These are phyloP conservation scores for Antheraea assamensis DNA, from an alignment of 2,888 invertebrate genomes.

Conservation along the genomic window DNA sequence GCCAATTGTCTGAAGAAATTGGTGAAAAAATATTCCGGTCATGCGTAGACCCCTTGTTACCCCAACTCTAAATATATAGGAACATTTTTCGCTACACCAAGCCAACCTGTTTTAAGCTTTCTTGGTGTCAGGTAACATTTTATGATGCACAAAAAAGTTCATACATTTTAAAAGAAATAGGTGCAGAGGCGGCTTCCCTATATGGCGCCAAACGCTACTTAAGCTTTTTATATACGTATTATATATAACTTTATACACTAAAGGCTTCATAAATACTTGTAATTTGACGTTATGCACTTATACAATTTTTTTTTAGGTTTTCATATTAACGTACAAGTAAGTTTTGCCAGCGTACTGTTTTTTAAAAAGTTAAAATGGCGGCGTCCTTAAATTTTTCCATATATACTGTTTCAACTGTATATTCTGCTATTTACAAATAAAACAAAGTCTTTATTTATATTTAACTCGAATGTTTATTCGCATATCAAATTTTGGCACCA, in stretches of 20 bases:
- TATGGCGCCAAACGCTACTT: slow-evolving; percentile 13
- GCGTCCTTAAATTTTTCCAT: too few species aligned
- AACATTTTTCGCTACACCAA: slow-evolving; percentile 63
- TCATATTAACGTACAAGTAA: too few species aligned
- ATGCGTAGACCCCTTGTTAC: slow-evolving; percentile 76
- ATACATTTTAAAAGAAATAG: slow-evolving; percentile 59
- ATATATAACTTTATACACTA: not conserved
- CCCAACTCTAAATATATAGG: slow-evolving; percentile 66
- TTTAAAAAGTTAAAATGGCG: too few species aligned
- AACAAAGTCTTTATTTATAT: too few species aligned
- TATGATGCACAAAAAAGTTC: slow-evolving; percentile 50
- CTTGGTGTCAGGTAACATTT: slow-evolving; percentile 59
- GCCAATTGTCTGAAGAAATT: slow-evolving; percentile 73
- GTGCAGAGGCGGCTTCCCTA: slow-evolving; percentile 55
- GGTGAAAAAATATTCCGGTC: slow-evolving; percentile 79
- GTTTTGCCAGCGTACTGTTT: too few species aligned
- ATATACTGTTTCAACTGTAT: too few species aligned
- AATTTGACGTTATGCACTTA: too few species aligned
- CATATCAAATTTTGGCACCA: too few species aligned
- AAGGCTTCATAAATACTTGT: too few species aligned
- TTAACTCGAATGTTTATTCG: too few species aligned
- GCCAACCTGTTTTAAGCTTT: slow-evolving; percentile 57
- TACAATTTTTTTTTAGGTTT: too few species aligned
- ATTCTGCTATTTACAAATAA: too few species aligned
- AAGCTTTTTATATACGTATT: not conserved